Evolutionary conservation across 37 sponge, comb jelly and placozoan genomes (phyloP).

Genomic region (Ianthella basta): DNA sequence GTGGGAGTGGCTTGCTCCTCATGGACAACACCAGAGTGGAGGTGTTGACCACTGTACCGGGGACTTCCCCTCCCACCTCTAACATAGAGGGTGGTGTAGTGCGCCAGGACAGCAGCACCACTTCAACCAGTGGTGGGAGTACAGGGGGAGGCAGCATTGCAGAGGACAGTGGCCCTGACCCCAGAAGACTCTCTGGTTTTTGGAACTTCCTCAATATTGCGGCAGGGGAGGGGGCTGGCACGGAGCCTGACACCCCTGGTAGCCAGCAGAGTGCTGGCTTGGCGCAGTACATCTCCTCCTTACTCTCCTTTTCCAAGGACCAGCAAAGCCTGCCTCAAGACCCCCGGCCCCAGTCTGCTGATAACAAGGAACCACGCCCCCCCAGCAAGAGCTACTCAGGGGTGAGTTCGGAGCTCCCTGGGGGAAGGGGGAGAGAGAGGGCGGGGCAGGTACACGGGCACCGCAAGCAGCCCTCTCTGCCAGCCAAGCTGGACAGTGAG

Average conservation of each 20-base stretch:
- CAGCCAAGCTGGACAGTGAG: background rate
- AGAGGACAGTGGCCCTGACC: no score
- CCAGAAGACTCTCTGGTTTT: background rate
- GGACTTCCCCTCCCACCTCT: background rate
- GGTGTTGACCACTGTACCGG: background rate
- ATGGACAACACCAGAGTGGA: background rate
- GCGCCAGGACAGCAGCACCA: background rate
- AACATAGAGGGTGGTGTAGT: no score
- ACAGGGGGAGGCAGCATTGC: background rate
- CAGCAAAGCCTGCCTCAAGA: no score
- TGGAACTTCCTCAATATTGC: background rate
- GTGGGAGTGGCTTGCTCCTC: background rate
- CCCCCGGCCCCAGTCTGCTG: no score
- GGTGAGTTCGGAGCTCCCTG: background rate
- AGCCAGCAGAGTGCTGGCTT: no score
- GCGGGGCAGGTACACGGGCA: background rate
- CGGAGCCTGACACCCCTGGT: no score
- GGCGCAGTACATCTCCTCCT: no score
- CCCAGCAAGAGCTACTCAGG: no score
- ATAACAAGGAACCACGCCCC: no score
- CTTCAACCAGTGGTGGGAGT: background rate
- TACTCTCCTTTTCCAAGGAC: no score
- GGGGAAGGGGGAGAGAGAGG: background rate
- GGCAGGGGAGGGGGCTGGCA: no score
- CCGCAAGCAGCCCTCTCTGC: slow-evolving; percentile 32